Evolutionary conservation across 1,140 invertebrate species (phyloP), one percentile per base, ranked within the genome.

Genomic region (Drosophila nikananu): DNA sequence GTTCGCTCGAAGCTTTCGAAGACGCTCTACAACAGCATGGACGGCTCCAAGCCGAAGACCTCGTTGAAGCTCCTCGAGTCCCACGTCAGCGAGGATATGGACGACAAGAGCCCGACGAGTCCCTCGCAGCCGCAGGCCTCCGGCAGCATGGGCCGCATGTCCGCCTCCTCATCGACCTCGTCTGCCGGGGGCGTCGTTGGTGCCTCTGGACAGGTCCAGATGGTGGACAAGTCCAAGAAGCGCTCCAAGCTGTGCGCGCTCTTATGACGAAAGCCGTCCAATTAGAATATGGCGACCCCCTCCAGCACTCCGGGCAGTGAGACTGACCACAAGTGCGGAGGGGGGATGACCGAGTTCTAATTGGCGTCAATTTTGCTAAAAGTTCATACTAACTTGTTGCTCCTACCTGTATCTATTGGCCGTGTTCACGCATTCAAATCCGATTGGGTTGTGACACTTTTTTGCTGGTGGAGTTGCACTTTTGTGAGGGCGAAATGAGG

Each of bases 261-360:
- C 6, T 92, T 93, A 91, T 93, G 92, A 93, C 92, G 91, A 91
- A 92, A 92, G 65, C 86, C 91, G 27, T 92, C 91, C 67, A 92
- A 92, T 92, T 92, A 92, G 91, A 92, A 91, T 87, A 82, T 91
- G 72, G 60, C 75, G 86, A 92, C 90, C 74, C 78, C 90, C 83
- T 83, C 86, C 65, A 83, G 51, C 61, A 74, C 82, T 48, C 42
- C 77, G 51, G 77, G 67, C 80, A 83, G 75, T 77, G 83, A 86
- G 59, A 80, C 89, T 77, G 86, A 90, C 67, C 67, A 54, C 64
- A 86, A 86, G 60, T 77, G 77, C 76, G 91, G 86, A 79, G 90
- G 90, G 75, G 90, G 90, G 90, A 55, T 86, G 90, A 92, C 90
- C 72, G 90, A 92, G 44, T 81, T 92, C 90, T 92, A 92, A 91